Evolutionary conservation across 2,888 invertebrate species (phyloP).

Genomic region (Cheilosia impressa): DNA sequence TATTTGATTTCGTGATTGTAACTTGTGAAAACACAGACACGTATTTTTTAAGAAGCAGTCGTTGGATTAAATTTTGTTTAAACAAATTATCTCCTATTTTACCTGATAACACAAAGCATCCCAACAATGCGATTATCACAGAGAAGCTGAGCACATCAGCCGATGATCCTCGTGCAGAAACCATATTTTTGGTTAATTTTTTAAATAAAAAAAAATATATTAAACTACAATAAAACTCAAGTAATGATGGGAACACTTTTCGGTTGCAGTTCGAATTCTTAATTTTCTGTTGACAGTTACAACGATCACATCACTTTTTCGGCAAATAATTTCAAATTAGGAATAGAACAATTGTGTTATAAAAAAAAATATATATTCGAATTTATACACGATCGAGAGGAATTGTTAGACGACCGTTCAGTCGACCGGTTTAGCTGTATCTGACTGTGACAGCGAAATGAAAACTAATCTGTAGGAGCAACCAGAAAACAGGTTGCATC

Average conservation of each 20-base stretch:
- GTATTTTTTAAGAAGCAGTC: background rate
- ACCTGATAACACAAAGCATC: constrained; percentile 81
- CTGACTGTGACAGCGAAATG: constrained; percentile 46
- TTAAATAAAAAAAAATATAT: background rate
- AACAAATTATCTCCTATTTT: constrained; percentile 54
- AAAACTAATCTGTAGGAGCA: constrained; percentile 37
- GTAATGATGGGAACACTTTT: background rate
- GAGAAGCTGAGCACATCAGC: constrained; percentile 76
- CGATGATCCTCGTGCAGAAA: constrained; percentile 57
- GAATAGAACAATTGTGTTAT: background rate
- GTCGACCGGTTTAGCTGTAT: constrained; percentile 57
- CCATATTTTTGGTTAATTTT: constrained; percentile 32
- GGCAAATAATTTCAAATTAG: background rate
- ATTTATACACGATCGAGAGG: constrained; percentile 6
- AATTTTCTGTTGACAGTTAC: background rate
- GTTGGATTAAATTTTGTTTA: background rate
- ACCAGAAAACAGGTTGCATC: constrained; percentile 47
- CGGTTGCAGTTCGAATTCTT: background rate
- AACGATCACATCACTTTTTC: constrained; percentile 19
- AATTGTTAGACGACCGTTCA: constrained; percentile 33
- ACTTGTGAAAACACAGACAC: constrained; percentile 14
- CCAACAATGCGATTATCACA: constrained; percentile 78
- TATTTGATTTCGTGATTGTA: constrained; percentile 2
- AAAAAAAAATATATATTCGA: background rate
- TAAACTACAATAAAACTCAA: background rate